Evolutionary conservation across 2,113 vertebrate genomes (phyloP).

Genomic region (Mastomys coucha): DNA sequence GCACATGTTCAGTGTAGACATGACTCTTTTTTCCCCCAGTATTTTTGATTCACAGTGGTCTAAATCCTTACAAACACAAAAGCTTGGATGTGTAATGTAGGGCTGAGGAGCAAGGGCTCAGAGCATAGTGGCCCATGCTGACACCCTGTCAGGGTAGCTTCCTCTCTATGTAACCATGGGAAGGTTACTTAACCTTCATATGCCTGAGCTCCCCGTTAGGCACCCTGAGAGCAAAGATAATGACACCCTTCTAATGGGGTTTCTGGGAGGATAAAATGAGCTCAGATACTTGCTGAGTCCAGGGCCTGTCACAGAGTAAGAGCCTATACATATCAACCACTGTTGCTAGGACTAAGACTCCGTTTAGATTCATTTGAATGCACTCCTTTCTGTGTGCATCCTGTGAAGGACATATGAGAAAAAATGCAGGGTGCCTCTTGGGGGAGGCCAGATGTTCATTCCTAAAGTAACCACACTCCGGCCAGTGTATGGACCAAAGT

Average conservation of each 20-base stretch:
- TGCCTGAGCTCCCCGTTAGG: accelerated
- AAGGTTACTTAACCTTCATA: neutral
- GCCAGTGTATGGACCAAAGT: neutral
- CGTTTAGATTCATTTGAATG: neutral
- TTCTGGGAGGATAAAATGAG: neutral
- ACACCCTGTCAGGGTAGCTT: neutral
- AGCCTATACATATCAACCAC: neutral
- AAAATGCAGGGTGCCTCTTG: neutral
- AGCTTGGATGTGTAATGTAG: no score
- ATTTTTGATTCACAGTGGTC: neutral
- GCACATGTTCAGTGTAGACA: neutral
- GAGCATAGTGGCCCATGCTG: neutral
- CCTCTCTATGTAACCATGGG: neutral
- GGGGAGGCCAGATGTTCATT: neutral
- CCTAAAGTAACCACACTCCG: neutral
- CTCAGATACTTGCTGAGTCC: neutral
- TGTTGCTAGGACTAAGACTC: neutral
- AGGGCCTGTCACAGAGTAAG: neutral
- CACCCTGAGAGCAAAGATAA: neutral
- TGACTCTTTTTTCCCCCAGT: neutral
- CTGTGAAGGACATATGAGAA: neutral
- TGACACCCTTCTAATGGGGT: neutral
- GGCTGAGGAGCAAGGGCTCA: neutral
- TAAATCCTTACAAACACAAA: neutral
- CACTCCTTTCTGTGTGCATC: neutral